Base-by-base conservation (phyloP, 2,888 invertebrate species). In the Abrostola tripartita region DNA sequence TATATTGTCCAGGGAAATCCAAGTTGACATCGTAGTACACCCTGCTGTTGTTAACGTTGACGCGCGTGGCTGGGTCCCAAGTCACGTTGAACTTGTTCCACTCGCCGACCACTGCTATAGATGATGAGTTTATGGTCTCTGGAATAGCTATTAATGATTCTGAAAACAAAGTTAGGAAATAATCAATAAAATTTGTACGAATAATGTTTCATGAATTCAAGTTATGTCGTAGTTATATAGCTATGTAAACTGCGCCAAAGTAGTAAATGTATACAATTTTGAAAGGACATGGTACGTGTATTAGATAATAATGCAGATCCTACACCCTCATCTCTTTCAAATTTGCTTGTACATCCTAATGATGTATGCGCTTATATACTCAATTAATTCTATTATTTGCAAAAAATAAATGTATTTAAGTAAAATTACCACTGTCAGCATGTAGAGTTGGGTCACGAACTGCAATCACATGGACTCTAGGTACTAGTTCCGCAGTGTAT, bases 1-100 rank as follows among this genome's bases (percentile, higher is more conserved):
- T 95, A 38, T 94, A 92, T 42, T 95, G 92, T 70, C 95, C 95
- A 7, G 95, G 93, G 70, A 93, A 93, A 63, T 90, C 86, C 40
- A 97, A 94, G 87, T 96, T 96, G 53, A 98, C 95, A 85, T 98
- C 97, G 85, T 99, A 99, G 85, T 96, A 97, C 0, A 98, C 96
- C 5, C 96, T 95, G 11, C 97, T 98, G 84, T 97, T 97, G 83
- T 97, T 98, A 0, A 97, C 96, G 80, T 97, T 98, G 5, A 97
- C 97, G 58, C 96, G 96, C 0, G 90, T 92, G 0, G 97, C 96
- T 0, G 97, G 96, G 14, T 96, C 93, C 99, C 99, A 99, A 1
- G 96, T 96, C 49, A 99, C 96, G 78, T 97, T 97, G 85, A 99
- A 99, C 44, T 96, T 95, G 69, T 97, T 95, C 96, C 97, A 98